Conservation (phyloP, 1,140 invertebrate genomes). For the Nautilus pompilius region DNA sequence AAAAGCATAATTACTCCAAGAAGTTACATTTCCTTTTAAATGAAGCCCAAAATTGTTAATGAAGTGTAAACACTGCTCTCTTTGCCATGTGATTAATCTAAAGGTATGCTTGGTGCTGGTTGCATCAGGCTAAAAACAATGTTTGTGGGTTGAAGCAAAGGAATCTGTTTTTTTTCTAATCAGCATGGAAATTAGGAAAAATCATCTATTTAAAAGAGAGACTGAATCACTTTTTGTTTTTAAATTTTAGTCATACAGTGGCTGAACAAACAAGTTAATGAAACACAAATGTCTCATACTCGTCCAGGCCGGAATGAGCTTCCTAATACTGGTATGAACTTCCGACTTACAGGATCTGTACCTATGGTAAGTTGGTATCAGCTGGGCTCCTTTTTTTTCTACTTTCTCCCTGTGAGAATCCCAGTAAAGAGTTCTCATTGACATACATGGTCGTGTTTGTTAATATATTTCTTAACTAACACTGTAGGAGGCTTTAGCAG, state of each 20-base stretch:
- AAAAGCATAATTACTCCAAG: too few species aligned
- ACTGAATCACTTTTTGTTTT: neutral
- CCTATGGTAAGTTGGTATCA: constrained; percentile 29
- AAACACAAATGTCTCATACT: constrained; percentile 40
- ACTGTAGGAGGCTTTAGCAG: too few species aligned
- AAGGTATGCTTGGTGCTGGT: neutral
- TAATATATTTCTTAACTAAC: too few species aligned
- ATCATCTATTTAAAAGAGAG: neutral
- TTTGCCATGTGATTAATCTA: neutral
- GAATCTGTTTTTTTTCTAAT: neutral
- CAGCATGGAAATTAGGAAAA: neutral
- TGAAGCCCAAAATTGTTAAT: neutral
- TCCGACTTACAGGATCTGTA: constrained; percentile 25
- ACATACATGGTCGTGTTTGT: too few species aligned
- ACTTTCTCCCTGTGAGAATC: too few species aligned
- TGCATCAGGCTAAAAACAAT: neutral
- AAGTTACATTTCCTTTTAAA: too few species aligned
- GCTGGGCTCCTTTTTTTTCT: too few species aligned
- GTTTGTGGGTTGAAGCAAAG: neutral
- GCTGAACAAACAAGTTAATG: constrained; percentile 55
- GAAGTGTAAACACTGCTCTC: neutral
- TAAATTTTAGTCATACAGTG: constrained; percentile 51
- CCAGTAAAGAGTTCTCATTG: too few species aligned
- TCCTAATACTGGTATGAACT: constrained; percentile 22
- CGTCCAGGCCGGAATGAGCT: constrained; percentile 39